Conservation (phyloP, 2,888 invertebrate species). For the Morpho achilles region DNA sequence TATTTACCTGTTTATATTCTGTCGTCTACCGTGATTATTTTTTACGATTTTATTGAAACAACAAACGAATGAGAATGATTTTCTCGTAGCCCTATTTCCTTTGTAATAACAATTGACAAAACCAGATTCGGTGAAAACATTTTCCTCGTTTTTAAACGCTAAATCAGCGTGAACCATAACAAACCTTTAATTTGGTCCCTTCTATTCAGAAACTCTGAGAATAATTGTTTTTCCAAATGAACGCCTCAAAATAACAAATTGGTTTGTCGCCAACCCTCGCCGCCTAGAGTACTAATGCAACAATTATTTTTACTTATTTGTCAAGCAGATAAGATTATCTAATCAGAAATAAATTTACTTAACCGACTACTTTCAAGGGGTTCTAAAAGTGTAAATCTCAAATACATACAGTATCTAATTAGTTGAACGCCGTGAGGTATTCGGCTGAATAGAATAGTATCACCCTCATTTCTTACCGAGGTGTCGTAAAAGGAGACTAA, state of each 20-base stretch:
- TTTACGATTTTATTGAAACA: too few relatives aligned
- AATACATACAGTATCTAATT: too few relatives aligned
- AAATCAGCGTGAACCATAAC: conserved; percentile 55
- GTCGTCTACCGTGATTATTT: too few relatives aligned
- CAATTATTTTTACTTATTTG: conserved; percentile 25
- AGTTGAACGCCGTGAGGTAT: too few relatives aligned
- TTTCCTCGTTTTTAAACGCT: conserved; percentile 35
- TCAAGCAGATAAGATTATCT: conserved; percentile 17
- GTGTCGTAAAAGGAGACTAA: too few relatives aligned
- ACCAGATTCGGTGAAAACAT: neutral
- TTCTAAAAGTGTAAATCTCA: too few relatives aligned
- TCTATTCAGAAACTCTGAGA: conserved; percentile 51
- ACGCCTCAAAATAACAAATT: conserved; percentile 75
- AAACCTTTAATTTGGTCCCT: conserved; percentile 67
- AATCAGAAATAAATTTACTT: conserved; percentile 10
- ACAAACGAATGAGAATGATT: neutral
- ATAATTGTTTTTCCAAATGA: conserved; percentile 74
- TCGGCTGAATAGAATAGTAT: too few relatives aligned
- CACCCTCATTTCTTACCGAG: too few relatives aligned
- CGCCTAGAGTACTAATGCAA: conserved; percentile 24
- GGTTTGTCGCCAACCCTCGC: conserved; percentile 51
- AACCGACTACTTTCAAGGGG: neutral
- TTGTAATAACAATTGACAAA: too few relatives aligned
- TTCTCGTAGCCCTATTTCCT: too few relatives aligned
- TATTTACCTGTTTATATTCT: too few relatives aligned